phyloP scores from a whole-genome alignment of 2,113 vertebrate species.

The Macaca fascicularis region DNA sequence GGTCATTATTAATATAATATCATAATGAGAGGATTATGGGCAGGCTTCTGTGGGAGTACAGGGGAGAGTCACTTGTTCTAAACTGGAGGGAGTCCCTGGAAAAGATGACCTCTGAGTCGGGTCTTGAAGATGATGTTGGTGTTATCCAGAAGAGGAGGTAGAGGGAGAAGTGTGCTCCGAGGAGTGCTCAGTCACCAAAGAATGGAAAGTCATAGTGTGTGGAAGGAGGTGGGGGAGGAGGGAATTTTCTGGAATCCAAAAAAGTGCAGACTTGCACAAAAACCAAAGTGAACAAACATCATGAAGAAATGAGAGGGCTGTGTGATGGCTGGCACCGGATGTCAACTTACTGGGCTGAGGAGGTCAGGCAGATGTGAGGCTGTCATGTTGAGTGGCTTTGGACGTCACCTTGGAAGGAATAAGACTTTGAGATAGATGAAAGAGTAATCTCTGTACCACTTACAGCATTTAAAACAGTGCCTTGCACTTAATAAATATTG shows the following conservation, averaged over 20 bases:
- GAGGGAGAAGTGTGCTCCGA: background rate
- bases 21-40: background rate
- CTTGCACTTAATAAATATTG: background rate
- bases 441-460: background rate
- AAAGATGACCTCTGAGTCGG: background rate
- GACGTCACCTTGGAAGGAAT: background rate
- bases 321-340: background rate
- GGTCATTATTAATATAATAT: background rate
- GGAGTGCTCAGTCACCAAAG: background rate
- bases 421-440: background rate
- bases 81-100: background rate
- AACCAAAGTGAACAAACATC: background rate
- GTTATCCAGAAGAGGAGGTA: background rate
- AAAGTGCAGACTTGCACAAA: background rate
- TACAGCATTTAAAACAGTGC: background rate
- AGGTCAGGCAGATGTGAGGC: background rate
- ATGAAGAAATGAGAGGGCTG: background rate
- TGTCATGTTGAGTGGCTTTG: rapidly evolving
- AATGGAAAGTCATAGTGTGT: background rate
- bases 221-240: background rate
- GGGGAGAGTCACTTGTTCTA: background rate
- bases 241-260: background rate
- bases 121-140: background rate
- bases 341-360: background rate
- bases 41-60: background rate